phyloP scores from a whole-genome alignment of 2,113 vertebrate genomes.

The Urocitellus parryii region DNA sequence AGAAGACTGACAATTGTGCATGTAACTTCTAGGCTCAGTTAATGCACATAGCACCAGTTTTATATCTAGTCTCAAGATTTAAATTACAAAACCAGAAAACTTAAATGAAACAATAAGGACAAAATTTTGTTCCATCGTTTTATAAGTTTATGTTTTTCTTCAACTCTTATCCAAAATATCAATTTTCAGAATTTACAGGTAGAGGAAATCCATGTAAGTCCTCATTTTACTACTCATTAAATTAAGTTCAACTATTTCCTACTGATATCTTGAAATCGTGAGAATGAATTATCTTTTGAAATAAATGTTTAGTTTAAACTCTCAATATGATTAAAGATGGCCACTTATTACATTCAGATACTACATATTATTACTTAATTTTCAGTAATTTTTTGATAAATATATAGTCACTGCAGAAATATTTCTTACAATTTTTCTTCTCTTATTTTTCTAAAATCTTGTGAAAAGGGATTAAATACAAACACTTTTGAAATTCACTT shows the following conservation, averaged over 20 bases:
- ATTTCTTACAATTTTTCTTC: neutral
- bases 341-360: neutral
- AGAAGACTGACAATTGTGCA: neutral
- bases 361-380: neutral
- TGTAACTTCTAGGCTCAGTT: neutral
- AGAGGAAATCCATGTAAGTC: neutral
- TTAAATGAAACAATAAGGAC: neutral
- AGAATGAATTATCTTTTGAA: neutral
- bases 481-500: constrained; percentile 10
- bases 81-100: constrained; percentile 7
- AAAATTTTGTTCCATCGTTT: neutral
- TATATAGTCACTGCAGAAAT: neutral
- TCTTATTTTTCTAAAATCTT: neutral
- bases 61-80: neutral
- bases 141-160: neutral
- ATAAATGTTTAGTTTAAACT: constrained; percentile 29
- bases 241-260: neutral
- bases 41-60: neutral
- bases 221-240: constrained; percentile 23
- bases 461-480: neutral
- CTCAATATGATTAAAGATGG: neutral
- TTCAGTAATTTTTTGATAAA: constrained; percentile 49
- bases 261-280: neutral
- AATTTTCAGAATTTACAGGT: constrained; percentile 31
- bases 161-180: neutral